A percentile compares a stretch with the other conserved stretches of the same genome.
Evolutionary conservation across 1,140 invertebrate species (phyloP).

Genomic region (Melitaea cinxia): DNA sequence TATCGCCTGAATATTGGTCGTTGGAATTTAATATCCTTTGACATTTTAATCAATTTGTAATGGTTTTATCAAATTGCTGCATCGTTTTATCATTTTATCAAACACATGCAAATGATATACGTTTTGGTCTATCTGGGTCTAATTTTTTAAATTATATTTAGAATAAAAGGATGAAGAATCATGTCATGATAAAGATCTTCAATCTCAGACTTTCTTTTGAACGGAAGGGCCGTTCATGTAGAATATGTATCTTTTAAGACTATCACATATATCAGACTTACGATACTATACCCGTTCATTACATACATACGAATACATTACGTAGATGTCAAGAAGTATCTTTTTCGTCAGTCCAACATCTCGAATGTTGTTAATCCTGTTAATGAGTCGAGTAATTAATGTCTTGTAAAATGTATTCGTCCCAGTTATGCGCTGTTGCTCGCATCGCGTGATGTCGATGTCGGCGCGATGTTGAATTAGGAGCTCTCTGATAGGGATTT

Average conservation of each 20-base stretch:
- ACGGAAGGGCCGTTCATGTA: no score
- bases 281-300: no score
- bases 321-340: background rate
- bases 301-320: no score
- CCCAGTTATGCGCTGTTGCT: background rate
- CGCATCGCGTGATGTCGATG: slow-evolving; percentile 5
- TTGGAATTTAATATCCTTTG: slow-evolving; percentile 14
- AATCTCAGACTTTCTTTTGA: no score
- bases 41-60: slow-evolving; percentile 10
- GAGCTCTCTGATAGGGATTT: background rate
- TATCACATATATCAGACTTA: no score
- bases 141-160: no score
- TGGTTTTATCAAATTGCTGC: background rate
- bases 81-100: background rate
- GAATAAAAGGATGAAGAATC: no score
- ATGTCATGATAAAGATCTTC: no score
- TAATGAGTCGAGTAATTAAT: slow-evolving; percentile 18
- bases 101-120: background rate
- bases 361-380: slow-evolving; percentile 14
- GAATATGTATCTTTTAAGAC: no score
- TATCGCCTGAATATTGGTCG: slow-evolving; percentile 2
- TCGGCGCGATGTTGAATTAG: background rate
- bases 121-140: background rate
- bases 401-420: slow-evolving; percentile 2
- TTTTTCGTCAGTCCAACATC: background rate